Evolutionary conservation across 2,888 invertebrate genomes (phyloP).

Genomic region (Acanthosepion pharaonis): DNA sequence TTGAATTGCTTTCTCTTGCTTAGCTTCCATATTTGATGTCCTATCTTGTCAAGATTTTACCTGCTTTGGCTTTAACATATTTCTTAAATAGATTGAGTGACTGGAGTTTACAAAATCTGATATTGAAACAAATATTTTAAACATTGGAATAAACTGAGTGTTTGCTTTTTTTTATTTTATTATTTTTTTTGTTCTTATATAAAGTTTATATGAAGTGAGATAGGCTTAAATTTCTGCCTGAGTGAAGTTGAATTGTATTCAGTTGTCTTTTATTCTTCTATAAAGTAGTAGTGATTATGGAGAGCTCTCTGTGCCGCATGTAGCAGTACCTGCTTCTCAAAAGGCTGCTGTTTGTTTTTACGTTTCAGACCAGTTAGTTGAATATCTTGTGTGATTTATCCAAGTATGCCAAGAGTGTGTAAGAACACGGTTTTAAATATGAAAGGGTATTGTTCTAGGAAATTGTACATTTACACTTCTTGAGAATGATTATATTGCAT

Average conservation of each 20-base stretch:
- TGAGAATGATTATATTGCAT: too few relatives aligned
- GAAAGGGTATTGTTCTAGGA: background rate
- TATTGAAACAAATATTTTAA: background rate
- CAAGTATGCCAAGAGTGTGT: background rate
- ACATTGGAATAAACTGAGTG: background rate
- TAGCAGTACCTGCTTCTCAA: background rate
- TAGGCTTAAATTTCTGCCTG: background rate
- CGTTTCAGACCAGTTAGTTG: background rate
- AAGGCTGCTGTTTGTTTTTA: background rate
- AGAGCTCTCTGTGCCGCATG: background rate
- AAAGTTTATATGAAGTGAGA: background rate
- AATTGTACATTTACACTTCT: background rate
- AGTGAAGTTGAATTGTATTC: too few relatives aligned
- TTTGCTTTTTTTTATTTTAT: background rate
- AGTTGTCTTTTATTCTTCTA: too few relatives aligned
- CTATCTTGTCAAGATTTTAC: background rate
- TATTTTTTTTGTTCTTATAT: too few relatives aligned
- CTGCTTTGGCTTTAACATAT: background rate
- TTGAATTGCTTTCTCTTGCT: background rate
- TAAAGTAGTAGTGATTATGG: background rate
- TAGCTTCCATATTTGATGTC: background rate
- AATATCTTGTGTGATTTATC: background rate
- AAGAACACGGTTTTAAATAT: background rate
- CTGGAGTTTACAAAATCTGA: background rate
- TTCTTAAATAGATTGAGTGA: background rate